Evolutionary conservation across 2,113 vertebrate species (phyloP), one percentile per base, ranked within the genome.

Genomic region (Ptilonorhynchus violaceus): DNA sequence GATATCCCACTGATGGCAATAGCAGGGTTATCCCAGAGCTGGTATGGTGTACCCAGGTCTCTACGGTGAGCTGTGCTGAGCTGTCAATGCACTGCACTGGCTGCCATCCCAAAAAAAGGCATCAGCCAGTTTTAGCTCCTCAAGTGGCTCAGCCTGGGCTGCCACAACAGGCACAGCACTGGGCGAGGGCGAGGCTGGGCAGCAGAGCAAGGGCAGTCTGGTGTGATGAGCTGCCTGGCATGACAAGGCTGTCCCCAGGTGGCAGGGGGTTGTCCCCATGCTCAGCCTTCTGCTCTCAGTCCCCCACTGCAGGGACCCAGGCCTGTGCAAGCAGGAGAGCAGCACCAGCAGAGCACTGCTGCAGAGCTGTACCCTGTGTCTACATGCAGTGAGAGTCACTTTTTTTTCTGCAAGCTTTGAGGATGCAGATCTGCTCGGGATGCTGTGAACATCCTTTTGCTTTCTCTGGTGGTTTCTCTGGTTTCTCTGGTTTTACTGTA

Each of bases 381-480:
- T 42, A 3, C 1, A 0, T 0, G 2, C 23, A 47, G n/a, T 0
- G 0, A 41, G 52, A 56, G 35, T 55, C 1, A 1, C 30, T 49
- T 33, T 4, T 22, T 53, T 77, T 69, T 41, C 66, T 37, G 30
- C 5, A 4, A 7, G 30, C 53, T 85, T 35, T 37, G 42, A 81
- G 88, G 47, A 30, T 31, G 22, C 1, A 0, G 11, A 44, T 55
- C 35, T 60, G 64, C 66, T 64, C 11, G 1, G 35, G 22, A 5
- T 41, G 22, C 33, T 69, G 60, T 33, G n/a, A 59, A 41, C 31
- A 23, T 59, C 24, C 44, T 28, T 73, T 52, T 53, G 11, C 16
- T 70, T 79, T 44, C 47, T 37, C 23, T 67, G 53, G 17, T 44
- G 46, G 14, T 39, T 39, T 39, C 37, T 39, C 37, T 44, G 46